Conservation (phyloP, 2,888 invertebrate genomes). For the Pristionchus fissidentatus region DNA sequence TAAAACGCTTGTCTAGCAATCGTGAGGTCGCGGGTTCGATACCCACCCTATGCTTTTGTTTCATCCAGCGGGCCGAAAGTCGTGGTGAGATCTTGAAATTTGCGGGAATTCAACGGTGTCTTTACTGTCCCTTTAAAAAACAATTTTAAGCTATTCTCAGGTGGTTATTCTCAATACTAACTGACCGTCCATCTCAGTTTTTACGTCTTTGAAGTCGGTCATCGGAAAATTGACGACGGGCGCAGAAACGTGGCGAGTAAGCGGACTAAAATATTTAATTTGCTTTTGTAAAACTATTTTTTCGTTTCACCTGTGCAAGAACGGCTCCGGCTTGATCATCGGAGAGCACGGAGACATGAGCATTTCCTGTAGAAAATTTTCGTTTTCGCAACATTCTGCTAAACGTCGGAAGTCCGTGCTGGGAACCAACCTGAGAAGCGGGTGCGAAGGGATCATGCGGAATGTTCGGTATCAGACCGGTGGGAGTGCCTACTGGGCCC, state of each 20-base stretch:
- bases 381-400: neutral
- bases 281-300: neutral
- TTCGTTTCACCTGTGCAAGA: conserved; percentile 19
- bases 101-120: too few species aligned
- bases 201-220: conserved; percentile 22
- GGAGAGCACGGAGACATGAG: conserved; percentile 37
- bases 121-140: too few species aligned
- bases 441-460: neutral
- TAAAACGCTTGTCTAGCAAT: too few species aligned
- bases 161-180: neutral
- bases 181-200: conserved; percentile 1
- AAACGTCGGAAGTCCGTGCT: neutral
- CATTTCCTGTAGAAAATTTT: neutral
- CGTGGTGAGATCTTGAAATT: too few species aligned
- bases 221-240: conserved; percentile 27
- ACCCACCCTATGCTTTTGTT: too few species aligned
- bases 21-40: too few species aligned
- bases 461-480: neutral
- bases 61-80: too few species aligned
- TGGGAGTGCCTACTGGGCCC: neutral
- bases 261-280: neutral
- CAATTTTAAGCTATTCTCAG: too few species aligned
- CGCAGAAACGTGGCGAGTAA: conserved; percentile 36
- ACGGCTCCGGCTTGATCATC: conserved; percentile 13
- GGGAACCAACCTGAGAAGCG: neutral